Percentiles rank a stretch among this genome's conserved stretches.
phyloP scores from a whole-genome alignment of 2,113 vertebrate genomes.

The Cyprinodon variegatus region DNA sequence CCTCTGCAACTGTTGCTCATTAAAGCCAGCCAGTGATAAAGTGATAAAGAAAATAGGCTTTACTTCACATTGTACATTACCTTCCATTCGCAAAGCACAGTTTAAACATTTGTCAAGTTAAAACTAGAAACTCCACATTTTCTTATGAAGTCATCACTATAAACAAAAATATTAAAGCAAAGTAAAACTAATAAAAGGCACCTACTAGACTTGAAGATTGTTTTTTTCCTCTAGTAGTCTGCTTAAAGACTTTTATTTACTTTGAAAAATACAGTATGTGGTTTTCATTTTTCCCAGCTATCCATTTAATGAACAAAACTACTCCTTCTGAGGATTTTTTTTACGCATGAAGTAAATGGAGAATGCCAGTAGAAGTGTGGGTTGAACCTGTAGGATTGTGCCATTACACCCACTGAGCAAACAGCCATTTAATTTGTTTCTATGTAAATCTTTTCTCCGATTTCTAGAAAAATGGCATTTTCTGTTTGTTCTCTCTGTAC shows the following conservation, averaged over 20 bases:
- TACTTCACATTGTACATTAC: slow-evolving; percentile 15
- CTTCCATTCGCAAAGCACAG: not conserved
- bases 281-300: slow-evolving; percentile 56
- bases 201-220: not conserved
- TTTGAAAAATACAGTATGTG: slow-evolving; percentile 32
- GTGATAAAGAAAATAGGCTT: not conserved
- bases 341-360: slow-evolving; percentile 41
- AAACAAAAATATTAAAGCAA: slow-evolving; percentile 4
- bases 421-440: slow-evolving; percentile 56
- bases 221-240: not conserved
- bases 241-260: slow-evolving; percentile 24
- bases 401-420: slow-evolving; percentile 40
- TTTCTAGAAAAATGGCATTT: slow-evolving; percentile 24
- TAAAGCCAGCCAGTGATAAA: slow-evolving; percentile 24
- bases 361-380: slow-evolving; percentile 55
- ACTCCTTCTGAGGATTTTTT: slow-evolving; percentile 35
- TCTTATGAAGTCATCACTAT: not conserved
- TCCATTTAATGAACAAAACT: slow-evolving; percentile 26
- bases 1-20: slow-evolving; percentile 30
- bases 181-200: not conserved
- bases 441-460: slow-evolving; percentile 45
- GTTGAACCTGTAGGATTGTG: slow-evolving; percentile 50
- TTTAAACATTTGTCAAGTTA: not conserved
- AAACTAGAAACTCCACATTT: slow-evolving; percentile 20
- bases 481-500: slow-evolving; percentile 13